Evolutionary conservation across 2,797 vertebrate species (phyloP), one percentile per base, ranked within the genome.

Genomic region (Lepus townsendii): DNA sequence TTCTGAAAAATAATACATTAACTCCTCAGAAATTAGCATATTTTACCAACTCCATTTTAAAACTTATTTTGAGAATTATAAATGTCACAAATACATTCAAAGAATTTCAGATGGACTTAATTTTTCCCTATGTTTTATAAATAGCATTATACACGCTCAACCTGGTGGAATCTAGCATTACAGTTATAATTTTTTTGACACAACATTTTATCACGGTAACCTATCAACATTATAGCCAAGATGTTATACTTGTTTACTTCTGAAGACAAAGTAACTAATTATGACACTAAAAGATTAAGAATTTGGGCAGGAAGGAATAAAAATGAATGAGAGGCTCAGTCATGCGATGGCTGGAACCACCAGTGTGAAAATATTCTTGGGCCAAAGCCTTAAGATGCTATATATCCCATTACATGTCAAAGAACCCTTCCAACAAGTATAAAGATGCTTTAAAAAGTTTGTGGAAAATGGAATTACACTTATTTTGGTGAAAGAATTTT

Each of bases 1-100:
- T 80, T 91, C 76, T 91, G 38, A n/a, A 78, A 95, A 95, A 54
- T 26, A 88, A 68, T 27, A 94, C 4, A 79, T 83, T 92, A 93
- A 87, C 0, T 42, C 52, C 27, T 80, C 57, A 86, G 24, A 77
- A 50, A 84, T 42, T 14, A 87, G 27, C 62, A 93, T 57, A 32
- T 72, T 63, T 57, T 10, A 26, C 57, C 76, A 10, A 93, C 5
- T 78, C 38, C 79, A 76, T 80, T 77, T 87, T 47, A 65, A 90
- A 85, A 82, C 1, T 4, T 63, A 83, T 63, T 88, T 65, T 69
- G 32, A 87, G 60, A 96, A 92, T 35, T 91, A 80, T n/a, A 95
- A 79, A 85, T 73, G 85, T 76, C 71, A 87, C 76, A 76, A 84
- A 86, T 94, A n/a, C 14, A 88, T 30, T 88, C 90, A 91, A 0